Evolutionary conservation across 2,888 invertebrate genomes (phyloP), one percentile per base, ranked within the genome.

Genomic region (Chydorus sphaericus): DNA sequence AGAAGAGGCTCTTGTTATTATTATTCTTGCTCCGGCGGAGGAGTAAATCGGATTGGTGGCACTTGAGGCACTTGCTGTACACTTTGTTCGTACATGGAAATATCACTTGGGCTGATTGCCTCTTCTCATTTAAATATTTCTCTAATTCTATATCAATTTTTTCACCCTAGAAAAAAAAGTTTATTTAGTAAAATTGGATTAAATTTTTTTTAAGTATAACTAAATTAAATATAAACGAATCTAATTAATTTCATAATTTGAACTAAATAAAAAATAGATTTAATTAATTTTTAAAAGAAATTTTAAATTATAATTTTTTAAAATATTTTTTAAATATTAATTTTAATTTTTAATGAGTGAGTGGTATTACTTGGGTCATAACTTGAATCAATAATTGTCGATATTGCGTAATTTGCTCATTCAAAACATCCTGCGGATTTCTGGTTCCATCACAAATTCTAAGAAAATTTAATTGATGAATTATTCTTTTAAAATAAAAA

Each of bases 341-440:
- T n/a, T n/a, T n/a, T n/a, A n/a, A n/a, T n/a, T n/a, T n/a, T n/a
- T n/a, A n/a, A n/a, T n/a, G n/a, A n/a, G n/a, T n/a, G n/a, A n/a
- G n/a, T n/a, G 20, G 16, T 10, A 8, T 60, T 60, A 89, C 85
- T 68, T 86, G 85, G 56, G 80, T 77, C 50, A 79, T 74, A 1
- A 91, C 86, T 58, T 80, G 79, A 60, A 79, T 73, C 67, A 91
- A 97, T 0, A 92, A 85, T 59, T 83, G 80, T 63, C 81, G 83
- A 68, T 97, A 97, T 63, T 82, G 91, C 11, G 63, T 61, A 56
- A 87, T 75, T 74, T 94, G 94, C 62, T 84, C 82, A 31, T 73
- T 70, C 50, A 91, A 71, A 1, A 94, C 93, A 2, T 70, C 72
- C 54, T 80, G 75, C 0, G 91, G 83, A 61, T 80, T 72, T 66